Evolutionary conservation across 2,113 vertebrate genomes (phyloP).

Genomic region (Pagrus major): DNA sequence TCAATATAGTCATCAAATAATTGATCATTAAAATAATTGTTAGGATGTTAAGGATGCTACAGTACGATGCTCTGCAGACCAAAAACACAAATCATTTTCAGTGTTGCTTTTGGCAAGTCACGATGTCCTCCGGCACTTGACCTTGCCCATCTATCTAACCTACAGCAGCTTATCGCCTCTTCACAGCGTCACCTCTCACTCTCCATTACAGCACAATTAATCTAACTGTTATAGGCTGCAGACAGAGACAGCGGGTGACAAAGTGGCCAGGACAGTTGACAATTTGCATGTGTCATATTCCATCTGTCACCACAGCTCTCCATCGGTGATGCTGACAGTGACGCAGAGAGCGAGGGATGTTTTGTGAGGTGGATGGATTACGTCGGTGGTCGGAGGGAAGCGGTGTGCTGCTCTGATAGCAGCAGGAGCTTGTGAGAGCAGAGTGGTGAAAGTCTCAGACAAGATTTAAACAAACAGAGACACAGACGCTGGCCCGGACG

Average conservation of each 20-base stretch:
- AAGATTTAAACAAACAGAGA: slow-evolving; percentile 82
- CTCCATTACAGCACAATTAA: slow-evolving; percentile 23
- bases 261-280: slow-evolving; percentile 28
- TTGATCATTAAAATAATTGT: too few species aligned
- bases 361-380: not conserved
- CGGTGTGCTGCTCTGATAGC: slow-evolving; percentile 25
- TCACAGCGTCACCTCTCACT: slow-evolving; percentile 24
- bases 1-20: too few species aligned
- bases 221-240: not conserved
- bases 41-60: too few species aligned
- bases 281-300: slow-evolving; percentile 48
- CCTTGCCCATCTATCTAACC: slow-evolving; percentile 24
- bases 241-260: slow-evolving; percentile 31
- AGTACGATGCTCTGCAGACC: not conserved
- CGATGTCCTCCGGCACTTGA: slow-evolving; percentile 19
- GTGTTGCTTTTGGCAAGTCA: slow-evolving; percentile 18
- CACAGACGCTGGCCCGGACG: slow-evolving; percentile 57
- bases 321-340: not conserved
- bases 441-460: slow-evolving; percentile 81
- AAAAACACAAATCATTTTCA: slow-evolving; percentile 16
- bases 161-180: slow-evolving; percentile 38
- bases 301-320: slow-evolving; percentile 37
- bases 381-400: not conserved
- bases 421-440: slow-evolving; percentile 50
- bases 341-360: slow-evolving; percentile 15